Conservation (phyloP, 2,888 invertebrate genomes). For the Sphaeridia pumilis region DNA sequence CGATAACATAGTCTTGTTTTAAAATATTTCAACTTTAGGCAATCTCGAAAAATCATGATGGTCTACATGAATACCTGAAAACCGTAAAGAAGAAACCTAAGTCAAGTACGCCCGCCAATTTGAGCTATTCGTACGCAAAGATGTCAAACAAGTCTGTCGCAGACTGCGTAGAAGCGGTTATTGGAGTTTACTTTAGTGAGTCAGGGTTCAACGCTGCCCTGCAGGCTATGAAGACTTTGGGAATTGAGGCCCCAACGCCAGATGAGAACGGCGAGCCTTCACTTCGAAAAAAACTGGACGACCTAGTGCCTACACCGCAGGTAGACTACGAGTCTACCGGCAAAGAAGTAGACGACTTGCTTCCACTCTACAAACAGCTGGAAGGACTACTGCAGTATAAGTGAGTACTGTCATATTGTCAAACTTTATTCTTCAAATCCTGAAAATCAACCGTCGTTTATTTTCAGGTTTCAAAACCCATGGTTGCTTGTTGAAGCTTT, state of each 20-base stretch:
- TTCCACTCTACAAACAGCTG: slow-evolving; percentile 38
- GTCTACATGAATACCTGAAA: too few relatives aligned
- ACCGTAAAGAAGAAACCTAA: too few relatives aligned
- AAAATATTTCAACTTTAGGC: too few relatives aligned
- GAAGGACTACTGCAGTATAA: slow-evolving; percentile 57
- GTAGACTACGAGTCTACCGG: not conserved
- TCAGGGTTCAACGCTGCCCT: slow-evolving; percentile 47
- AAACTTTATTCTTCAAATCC: too few relatives aligned
- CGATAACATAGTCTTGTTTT: too few relatives aligned
- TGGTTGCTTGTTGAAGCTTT: slow-evolving; percentile 52
- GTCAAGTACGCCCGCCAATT: slow-evolving; percentile 9
- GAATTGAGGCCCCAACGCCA: too few relatives aligned
- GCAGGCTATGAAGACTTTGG: slow-evolving; percentile 49
- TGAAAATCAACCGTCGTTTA: too few relatives aligned
- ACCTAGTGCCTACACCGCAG: too few relatives aligned
- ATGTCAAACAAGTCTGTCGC: slow-evolving; percentile 52
- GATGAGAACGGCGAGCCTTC: too few relatives aligned
- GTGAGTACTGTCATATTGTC: too few relatives aligned
- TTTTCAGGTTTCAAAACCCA: slow-evolving; percentile 27
- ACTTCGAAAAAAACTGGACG: slow-evolving; percentile 7
- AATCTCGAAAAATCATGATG: too few relatives aligned
- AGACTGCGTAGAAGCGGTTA: slow-evolving; percentile 73
- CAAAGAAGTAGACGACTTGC: not conserved
- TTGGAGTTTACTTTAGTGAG: slow-evolving; percentile 60
- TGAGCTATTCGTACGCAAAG: slow-evolving; percentile 16